phyloP scores from a whole-genome alignment of 2,888 invertebrate genomes.

The Caenorhabditis plicata region DNA sequence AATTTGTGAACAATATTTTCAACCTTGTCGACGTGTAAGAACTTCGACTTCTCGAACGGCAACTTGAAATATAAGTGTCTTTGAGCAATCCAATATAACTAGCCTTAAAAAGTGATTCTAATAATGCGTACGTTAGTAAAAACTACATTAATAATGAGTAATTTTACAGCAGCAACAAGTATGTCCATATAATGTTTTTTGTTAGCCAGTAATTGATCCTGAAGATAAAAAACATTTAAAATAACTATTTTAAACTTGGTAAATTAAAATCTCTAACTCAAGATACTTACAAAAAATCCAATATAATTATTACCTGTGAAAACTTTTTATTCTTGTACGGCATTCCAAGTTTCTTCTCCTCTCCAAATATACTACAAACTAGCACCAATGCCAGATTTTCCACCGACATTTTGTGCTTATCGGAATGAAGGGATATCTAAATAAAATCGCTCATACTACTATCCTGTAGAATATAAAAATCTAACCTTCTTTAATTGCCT shows the following conservation, averaged over 20 bases:
- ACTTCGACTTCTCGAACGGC: conserved; percentile 13
- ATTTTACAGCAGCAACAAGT: conserved; percentile 19
- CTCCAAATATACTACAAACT: conserved; percentile 43
- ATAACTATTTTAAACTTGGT: no score
- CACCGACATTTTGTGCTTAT: conserved; percentile 41
- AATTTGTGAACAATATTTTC: no score
- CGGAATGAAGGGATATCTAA: conserved; percentile 26
- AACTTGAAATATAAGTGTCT: conserved; percentile 19
- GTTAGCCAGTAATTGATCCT: conserved; percentile 24
- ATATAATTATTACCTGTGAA: conserved; percentile 2
- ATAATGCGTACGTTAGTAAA: neutral
- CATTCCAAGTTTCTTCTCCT: no score
- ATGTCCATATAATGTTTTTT: conserved; percentile 29
- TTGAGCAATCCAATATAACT: conserved; percentile 19
- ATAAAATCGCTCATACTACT: neutral
- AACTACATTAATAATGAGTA: conserved; percentile 30
- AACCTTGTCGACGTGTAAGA: conserved; percentile 26
- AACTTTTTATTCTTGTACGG: no score
- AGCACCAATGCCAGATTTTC: conserved; percentile 48
- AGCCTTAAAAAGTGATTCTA: conserved; percentile 10
- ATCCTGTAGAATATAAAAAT: neutral
- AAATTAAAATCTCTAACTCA: no score
- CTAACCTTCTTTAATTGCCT: conserved; percentile 40
- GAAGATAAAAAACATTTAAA: neutral
- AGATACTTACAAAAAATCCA: no score